Conservation (phyloP, 30 jellyfish, hydroid and myxozoan genomes). For the Cassiopea xamachana region DNA sequence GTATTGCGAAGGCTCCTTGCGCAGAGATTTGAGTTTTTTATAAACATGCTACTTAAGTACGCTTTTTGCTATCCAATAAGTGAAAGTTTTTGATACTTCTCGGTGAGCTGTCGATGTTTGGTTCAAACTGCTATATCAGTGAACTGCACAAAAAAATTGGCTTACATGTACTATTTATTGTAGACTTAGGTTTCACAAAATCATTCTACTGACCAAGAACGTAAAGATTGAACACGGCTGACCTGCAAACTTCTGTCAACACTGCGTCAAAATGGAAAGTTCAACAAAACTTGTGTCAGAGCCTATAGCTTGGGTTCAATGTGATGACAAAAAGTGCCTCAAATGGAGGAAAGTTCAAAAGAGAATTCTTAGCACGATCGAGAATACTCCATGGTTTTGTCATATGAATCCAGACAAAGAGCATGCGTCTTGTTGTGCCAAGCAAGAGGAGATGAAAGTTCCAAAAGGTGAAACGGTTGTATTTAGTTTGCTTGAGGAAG, state of each 20-base stretch:
- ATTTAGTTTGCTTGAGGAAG: conserved; percentile 77
- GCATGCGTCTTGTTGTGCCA: conserved; percentile 49
- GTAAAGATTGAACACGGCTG: background rate
- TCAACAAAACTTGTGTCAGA: background rate
- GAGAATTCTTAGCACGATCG: background rate
- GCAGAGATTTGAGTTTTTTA: no score
- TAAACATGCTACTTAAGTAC: no score
- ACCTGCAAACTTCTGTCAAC: background rate
- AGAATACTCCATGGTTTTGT: conserved; percentile 72
- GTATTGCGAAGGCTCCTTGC: no score
- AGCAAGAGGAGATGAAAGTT: conserved; percentile 64
- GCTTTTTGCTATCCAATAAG: no score
- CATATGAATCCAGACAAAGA: conserved; percentile 73
- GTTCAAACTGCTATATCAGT: no score
- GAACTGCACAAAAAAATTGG: no score
- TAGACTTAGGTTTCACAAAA: no score
- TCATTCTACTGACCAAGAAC: no score
- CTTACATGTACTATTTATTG: no score
- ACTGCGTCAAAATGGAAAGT: background rate
- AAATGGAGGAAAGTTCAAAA: conserved; percentile 86
- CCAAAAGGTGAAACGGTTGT: conserved; percentile 73
- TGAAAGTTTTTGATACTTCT: no score
- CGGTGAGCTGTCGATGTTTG: no score
- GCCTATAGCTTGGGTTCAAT: conserved; percentile 83
- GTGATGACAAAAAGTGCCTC: conserved; percentile 81